Conservation (phyloP, 2,888 invertebrate genomes). For the Gnatocerus cornutus region DNA sequence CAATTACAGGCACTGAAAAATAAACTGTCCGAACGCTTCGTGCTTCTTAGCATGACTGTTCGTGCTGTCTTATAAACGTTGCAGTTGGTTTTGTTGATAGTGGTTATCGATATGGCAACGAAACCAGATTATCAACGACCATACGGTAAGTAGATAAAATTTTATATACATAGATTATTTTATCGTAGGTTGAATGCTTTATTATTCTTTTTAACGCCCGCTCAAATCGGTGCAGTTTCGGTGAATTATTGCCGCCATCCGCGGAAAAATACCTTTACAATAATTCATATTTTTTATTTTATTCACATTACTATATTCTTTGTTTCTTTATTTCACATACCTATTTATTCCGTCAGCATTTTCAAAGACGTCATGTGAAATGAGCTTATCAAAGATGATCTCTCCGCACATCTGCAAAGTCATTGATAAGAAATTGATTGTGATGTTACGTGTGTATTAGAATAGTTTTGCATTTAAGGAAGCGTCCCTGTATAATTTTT, state of each 20-base stretch:
- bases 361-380: no score
- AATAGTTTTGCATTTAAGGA: no score
- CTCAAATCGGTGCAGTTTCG: constrained; percentile 18
- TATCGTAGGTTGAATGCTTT: constrained; percentile 59
- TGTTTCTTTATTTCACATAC: no score
- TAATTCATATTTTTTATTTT: no score
- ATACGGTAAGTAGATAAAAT: constrained; percentile 70
- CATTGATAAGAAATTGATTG: no score
- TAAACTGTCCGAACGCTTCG: constrained; percentile 49
- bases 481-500: no score
- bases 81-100: constrained; percentile 61
- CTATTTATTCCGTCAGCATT: no score
- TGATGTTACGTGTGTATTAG: no score
- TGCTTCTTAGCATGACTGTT: constrained; percentile 47
- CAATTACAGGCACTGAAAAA: constrained; percentile 33
- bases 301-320: no score
- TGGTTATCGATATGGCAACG: constrained; percentile 68
- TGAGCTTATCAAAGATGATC: no score
- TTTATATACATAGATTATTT: constrained; percentile 68
- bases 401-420: no score
- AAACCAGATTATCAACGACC: constrained; percentile 69
- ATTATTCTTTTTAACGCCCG: constrained; percentile 41
- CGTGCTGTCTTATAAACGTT: constrained; percentile 43
- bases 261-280: constrained; percentile 7
- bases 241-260: constrained; percentile 15